Conservation (phyloP, 2,113 vertebrate species). For the Mustelus asterias region DNA sequence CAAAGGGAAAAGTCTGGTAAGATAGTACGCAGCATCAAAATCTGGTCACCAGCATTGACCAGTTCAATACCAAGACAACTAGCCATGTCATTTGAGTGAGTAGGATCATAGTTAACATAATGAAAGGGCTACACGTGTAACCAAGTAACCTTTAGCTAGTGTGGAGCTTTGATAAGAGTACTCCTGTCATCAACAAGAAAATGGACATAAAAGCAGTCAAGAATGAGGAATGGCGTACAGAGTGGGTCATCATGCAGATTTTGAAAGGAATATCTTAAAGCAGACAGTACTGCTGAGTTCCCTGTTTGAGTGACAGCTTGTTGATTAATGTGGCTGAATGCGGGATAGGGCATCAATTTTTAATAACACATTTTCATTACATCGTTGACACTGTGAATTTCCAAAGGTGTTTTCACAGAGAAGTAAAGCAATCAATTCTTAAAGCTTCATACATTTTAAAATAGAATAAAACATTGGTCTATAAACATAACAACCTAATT, state of each 20-base stretch:
- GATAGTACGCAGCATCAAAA: background rate
- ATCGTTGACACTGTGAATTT: conserved; percentile 23
- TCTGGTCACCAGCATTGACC: background rate
- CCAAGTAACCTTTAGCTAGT: too few species aligned
- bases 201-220: background rate
- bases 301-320: background rate
- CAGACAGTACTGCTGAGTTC: background rate
- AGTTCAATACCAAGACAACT: background rate
- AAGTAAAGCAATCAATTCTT: conserved; percentile 26
- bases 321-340: background rate
- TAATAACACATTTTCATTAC: conserved; percentile 19
- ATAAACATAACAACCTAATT: background rate
- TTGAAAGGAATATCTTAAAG: background rate
- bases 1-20: background rate
- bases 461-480: conserved; percentile 31
- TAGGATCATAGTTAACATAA: background rate
- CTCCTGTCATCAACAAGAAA: background rate
- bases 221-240: background rate
- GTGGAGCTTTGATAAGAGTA: background rate
- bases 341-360: conserved; percentile 2
- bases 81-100: background rate
- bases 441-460: conserved; percentile 15
- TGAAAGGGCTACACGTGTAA: background rate
- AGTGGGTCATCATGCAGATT: background rate
- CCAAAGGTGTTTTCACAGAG: conserved; percentile 18